Evolutionary conservation across 2,797 vertebrate species (phyloP), one percentile per base, ranked within the genome.

Genomic region (Pterois miles): DNA sequence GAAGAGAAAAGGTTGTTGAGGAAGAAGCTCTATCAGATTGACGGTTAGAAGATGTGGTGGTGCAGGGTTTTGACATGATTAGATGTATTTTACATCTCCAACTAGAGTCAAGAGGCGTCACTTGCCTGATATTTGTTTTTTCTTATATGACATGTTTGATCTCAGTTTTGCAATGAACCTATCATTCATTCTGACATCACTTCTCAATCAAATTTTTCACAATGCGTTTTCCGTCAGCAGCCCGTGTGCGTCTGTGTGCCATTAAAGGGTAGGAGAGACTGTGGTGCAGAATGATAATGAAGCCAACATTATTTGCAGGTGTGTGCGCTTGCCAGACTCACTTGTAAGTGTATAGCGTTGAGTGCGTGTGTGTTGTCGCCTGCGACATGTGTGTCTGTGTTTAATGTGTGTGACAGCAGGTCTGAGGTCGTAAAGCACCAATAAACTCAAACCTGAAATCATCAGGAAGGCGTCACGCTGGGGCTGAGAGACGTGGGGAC

Each of bases 371-470:
- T 67, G 72, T 34, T 8, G 50, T 52, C 20, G 22, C 33, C 11
- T n/a, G 8, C 2, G 3, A 18, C 46, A 57, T 3, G 65, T 46
- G 46, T 53, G 73, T 48, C 22, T 62, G 75, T 81, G 70, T 88
- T 87, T 86, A 86, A 86, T 89, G 84, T 79, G 80, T 76, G 73
- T 81, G 85, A 92, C 93, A 94, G 93, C 93, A 93, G 91, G 91
- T 89, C 78, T 75, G 86, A 83, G 86, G 89, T 84, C 78, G 66
- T 94, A 94, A 95, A 94, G 80, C 76, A 74, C 82, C 90, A 82
- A 93, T 94, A 92, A 94, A 94, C 80, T 70, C 90, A 83, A 87
- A 89, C 82, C 86, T 90, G 87, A 84, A 87, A 76, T 83, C 88
- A 76, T 78, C 80, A 77, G 76, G 63, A 57, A 43, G 77, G 71